Percentiles rank a stretch among this genome's conserved stretches.
phyloP scores from a whole-genome alignment of 2,113 vertebrate species.

The Opisthocomus hoazin region DNA sequence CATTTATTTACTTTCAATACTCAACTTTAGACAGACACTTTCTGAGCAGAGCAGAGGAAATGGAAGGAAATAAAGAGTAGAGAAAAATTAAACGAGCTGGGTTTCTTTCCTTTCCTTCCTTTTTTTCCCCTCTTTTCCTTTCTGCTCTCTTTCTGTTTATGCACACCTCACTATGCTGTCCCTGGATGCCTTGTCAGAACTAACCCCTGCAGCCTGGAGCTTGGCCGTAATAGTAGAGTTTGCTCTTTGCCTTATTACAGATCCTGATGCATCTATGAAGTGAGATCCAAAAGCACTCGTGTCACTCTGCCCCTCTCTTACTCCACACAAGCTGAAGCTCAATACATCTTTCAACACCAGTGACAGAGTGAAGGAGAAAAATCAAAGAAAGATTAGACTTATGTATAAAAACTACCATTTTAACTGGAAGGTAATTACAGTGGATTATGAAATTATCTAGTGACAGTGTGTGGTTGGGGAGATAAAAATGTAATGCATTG shows the following conservation, averaged over 20 bases:
- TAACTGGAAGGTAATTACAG: background rate
- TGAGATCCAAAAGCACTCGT: background rate
- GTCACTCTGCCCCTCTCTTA: background rate
- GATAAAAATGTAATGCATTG: background rate
- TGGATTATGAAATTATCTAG: background rate
- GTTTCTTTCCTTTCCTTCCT: background rate
- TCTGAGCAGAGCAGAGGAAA: background rate
- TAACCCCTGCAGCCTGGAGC: background rate
- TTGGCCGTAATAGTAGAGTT: accelerated
- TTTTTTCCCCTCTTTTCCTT: background rate
- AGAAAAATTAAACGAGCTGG: background rate
- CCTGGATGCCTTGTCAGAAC: background rate
- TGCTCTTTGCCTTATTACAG: background rate
- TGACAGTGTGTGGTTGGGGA: background rate
- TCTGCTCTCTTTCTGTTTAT: background rate
- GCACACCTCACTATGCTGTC: background rate
- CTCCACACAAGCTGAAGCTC: background rate
- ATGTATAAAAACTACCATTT: background rate
- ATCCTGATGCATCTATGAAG: background rate
- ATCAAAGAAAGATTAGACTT: background rate
- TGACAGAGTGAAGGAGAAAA: background rate
- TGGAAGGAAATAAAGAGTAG: background rate
- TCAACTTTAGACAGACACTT: background rate
- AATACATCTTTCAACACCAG: background rate
- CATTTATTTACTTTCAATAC: background rate